Conservation (phyloP, 2,113 vertebrate species). For the Sinocyclocheilus maitianheensis region DNA sequence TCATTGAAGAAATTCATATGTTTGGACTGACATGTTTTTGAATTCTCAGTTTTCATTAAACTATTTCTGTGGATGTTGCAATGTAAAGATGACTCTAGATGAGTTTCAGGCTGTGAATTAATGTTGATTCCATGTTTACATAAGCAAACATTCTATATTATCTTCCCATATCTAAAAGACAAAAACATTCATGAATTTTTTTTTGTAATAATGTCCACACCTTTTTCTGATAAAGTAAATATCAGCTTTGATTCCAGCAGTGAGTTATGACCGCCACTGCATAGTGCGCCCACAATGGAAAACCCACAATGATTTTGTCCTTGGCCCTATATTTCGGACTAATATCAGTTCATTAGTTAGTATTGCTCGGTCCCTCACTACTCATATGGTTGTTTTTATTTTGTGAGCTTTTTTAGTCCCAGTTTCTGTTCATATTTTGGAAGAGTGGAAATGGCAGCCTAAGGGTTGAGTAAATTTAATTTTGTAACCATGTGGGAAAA, state of each 20-base stretch:
- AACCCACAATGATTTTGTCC: background rate
- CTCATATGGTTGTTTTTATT: background rate
- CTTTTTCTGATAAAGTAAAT: background rate
- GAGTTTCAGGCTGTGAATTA: background rate
- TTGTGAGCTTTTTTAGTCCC: background rate
- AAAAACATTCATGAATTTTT: no score
- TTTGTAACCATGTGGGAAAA: background rate
- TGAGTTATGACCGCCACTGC: no score
- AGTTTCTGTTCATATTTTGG: background rate
- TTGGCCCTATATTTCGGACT: background rate
- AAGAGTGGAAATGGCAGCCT: background rate
- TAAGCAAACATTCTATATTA: background rate
- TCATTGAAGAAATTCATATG: background rate
- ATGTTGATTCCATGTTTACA: background rate
- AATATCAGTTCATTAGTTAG: background rate
- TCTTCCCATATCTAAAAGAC: no score
- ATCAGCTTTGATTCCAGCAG: background rate
- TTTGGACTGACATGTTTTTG: no score
- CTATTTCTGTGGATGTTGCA: background rate
- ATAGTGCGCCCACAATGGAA: background rate
- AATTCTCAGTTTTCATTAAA: background rate
- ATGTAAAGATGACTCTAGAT: background rate
- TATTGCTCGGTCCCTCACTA: background rate
- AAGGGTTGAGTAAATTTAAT: background rate
- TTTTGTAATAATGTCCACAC: no score